phyloP scores from a whole-genome alignment of 2,888 invertebrate species.

The Cheilosia urbana region DNA sequence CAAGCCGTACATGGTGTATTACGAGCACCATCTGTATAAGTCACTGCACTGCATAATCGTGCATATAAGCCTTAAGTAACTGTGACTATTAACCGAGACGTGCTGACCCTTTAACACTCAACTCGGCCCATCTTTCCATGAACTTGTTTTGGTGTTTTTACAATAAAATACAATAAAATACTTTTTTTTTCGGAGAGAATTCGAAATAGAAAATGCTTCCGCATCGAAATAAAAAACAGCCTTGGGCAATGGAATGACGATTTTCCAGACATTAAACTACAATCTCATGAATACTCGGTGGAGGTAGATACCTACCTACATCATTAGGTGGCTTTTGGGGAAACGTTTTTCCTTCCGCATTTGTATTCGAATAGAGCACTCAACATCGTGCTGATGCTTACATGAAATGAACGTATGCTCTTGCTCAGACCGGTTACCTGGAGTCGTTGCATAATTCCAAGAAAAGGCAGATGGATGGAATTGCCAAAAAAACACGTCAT shows the following conservation, averaged over 20 bases:
- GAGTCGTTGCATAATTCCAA: constrained; percentile 19
- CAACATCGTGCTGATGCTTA: neutral
- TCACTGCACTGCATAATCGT: constrained; percentile 40
- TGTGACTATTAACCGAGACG: constrained; percentile 2
- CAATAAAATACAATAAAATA: neutral
- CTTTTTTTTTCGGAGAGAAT: constrained; percentile 12
- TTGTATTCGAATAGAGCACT: constrained; percentile 18
- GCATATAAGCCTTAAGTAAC: constrained; percentile 24
- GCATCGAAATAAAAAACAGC: constrained; percentile 49
- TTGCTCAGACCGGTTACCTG: constrained; percentile 38
- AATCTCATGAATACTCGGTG: constrained; percentile 35
- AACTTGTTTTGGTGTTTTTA: constrained; percentile 60
- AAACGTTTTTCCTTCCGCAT: constrained; percentile 52
- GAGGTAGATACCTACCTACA: constrained; percentile 9
- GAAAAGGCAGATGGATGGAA: constrained; percentile 14
- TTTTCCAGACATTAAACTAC: constrained; percentile 47
- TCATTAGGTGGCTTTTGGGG: constrained; percentile 23
- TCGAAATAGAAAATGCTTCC: constrained; percentile 65
- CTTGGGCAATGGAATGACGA: constrained; percentile 50
- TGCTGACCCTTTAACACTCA: constrained; percentile 40
- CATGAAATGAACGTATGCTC: constrained; percentile 15
- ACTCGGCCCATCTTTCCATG: constrained; percentile 43
- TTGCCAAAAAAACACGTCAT: constrained; percentile 43
- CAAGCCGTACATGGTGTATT: neutral
- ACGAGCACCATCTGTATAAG: constrained; percentile 1